These are phyloP conservation scores for Chymomyza procnemis DNA, from an alignment of 2,888 invertebrate genomes.

Conservation along the genomic window DNA sequence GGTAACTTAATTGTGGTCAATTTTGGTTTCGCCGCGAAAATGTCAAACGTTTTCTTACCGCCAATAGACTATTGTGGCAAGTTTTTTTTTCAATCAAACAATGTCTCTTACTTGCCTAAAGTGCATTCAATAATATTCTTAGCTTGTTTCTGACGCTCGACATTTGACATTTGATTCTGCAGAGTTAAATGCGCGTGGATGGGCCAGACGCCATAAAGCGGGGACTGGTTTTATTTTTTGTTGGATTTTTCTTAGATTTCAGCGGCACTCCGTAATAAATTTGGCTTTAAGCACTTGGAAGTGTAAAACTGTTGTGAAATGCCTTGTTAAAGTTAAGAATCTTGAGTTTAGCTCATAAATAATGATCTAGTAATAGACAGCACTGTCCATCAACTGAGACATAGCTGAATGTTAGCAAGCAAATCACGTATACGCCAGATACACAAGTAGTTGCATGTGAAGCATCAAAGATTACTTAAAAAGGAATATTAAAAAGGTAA, in stretches of 20 bases:
- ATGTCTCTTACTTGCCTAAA: not conserved
- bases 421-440: slow-evolving; percentile 35
- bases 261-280: slow-evolving; percentile 53
- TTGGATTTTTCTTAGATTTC: slow-evolving; percentile 28
- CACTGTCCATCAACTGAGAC: slow-evolving; percentile 23
- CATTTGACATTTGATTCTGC: slow-evolving; percentile 43
- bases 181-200: not conserved
- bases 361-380: slow-evolving; percentile 51
- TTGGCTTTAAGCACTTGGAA: slow-evolving; percentile 50
- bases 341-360: slow-evolving; percentile 72
- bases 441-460: not conserved
- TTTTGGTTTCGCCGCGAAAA: slow-evolving; percentile 11
- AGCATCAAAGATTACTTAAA: not conserved
- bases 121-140: not conserved
- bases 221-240: slow-evolving; percentile 5
- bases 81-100: slow-evolving; percentile 24
- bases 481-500: not conserved
- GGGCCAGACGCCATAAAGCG: slow-evolving; percentile 16
- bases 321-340: slow-evolving; percentile 60
- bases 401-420: slow-evolving; percentile 46
- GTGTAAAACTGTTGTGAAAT: slow-evolving; percentile 63
- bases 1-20: not conserved
- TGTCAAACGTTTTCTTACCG: slow-evolving; percentile 36
- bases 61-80: slow-evolving; percentile 37
- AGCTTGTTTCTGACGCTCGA: not conserved